Conservation (phyloP, 2,888 invertebrate species). For the Barypeithes pellucidus region DNA sequence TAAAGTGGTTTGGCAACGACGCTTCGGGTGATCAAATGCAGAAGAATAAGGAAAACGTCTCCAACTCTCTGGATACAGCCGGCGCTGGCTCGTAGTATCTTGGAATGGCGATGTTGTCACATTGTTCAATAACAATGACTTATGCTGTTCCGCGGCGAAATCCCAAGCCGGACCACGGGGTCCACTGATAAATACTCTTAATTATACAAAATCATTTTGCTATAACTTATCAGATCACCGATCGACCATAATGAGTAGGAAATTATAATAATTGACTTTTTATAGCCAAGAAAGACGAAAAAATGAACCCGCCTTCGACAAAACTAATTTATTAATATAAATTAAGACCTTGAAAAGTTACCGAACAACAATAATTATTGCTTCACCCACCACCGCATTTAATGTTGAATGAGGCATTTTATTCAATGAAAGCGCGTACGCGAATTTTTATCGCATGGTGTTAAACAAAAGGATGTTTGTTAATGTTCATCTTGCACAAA, state of each 20-base stretch:
- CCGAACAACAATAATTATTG: constrained; percentile 26
- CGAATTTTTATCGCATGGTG: constrained; percentile 11
- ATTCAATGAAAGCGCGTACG: constrained; percentile 34
- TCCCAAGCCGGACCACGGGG: too few species aligned
- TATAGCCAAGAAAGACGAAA: constrained; percentile 7
- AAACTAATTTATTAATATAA: constrained; percentile 25
- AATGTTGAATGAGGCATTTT: constrained; percentile 28
- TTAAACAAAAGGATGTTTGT: constrained; percentile 30
- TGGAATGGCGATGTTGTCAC: too few species aligned
- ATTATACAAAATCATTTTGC: neutral
- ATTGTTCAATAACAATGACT: too few species aligned
- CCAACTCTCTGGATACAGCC: too few species aligned
- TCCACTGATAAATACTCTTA: too few species aligned
- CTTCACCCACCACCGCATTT: constrained; percentile 29
- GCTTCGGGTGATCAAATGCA: too few species aligned
- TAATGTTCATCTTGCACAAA: constrained; percentile 11
- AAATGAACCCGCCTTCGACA: constrained; percentile 11
- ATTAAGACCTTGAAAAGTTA: constrained; percentile 14
- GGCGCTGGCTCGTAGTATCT: too few species aligned
- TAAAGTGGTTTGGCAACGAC: too few species aligned
- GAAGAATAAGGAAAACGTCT: too few species aligned
- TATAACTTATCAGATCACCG: neutral
- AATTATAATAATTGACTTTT: constrained; percentile 17
- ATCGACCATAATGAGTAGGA: neutral
- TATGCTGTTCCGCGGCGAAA: too few species aligned